phyloP scores from a whole-genome alignment of 1,140 invertebrate species.

The Brachystomella parvula region DNA sequence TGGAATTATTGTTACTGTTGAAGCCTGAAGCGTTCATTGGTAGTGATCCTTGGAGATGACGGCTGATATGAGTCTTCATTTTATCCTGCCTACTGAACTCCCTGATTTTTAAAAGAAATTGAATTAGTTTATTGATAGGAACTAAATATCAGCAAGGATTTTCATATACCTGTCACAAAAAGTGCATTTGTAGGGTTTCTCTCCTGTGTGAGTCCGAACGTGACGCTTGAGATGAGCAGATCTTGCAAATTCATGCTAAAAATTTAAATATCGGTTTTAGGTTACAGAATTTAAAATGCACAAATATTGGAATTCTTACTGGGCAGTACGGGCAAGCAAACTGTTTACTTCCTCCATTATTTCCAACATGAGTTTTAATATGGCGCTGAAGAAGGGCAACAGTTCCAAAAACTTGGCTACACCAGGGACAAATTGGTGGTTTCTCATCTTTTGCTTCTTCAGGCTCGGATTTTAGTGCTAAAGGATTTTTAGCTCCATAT shows the following conservation, averaged over 20 bases:
- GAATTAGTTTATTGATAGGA: too few relatives aligned
- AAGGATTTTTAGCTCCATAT: neutral
- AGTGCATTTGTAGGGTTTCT: constrained; percentile 30
- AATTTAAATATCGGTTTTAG: neutral
- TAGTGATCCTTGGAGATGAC: constrained; percentile 23
- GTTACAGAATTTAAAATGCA: neutral
- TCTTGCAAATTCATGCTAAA: constrained; percentile 25
- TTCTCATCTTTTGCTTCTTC: constrained; percentile 7
- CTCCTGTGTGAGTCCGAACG: constrained; percentile 27
- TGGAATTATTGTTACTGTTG: neutral
- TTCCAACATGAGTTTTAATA: constrained; percentile 27
- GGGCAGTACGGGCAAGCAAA: constrained; percentile 23
- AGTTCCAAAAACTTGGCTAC: constrained; percentile 23
- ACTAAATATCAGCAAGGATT: too few relatives aligned
- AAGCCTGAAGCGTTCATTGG: neutral
- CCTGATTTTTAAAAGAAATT: neutral
- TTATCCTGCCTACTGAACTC: constrained; percentile 31
- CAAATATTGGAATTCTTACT: constrained; percentile 15
- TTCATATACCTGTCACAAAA: constrained; percentile 15
- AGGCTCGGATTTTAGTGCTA: too few relatives aligned
- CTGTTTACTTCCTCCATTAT: constrained; percentile 10
- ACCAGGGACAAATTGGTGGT: constrained; percentile 27
- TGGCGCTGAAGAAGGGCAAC: constrained; percentile 24
- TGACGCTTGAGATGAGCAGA: constrained; percentile 32
- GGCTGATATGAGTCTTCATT: constrained; percentile 27